phyloP scores from a whole-genome alignment of 1,140 invertebrate species.

The Latrodectus geometricus region DNA sequence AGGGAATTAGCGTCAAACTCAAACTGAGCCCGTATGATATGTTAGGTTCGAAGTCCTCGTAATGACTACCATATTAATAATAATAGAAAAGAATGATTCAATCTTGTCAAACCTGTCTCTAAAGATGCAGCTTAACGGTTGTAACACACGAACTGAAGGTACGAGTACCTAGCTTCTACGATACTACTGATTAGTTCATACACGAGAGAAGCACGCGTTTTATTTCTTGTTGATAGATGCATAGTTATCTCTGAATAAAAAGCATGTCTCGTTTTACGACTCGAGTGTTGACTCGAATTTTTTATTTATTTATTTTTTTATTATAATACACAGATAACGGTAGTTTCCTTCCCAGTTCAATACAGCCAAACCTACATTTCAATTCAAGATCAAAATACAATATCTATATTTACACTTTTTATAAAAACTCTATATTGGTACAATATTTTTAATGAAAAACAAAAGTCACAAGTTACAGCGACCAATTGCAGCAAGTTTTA shows the following conservation, averaged over 20 bases:
- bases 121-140: conserved; percentile 41
- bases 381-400: too few relatives aligned
- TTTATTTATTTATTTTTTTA: too few relatives aligned
- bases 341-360: too few relatives aligned
- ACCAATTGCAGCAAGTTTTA: too few relatives aligned
- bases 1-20: background rate
- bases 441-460: too few relatives aligned
- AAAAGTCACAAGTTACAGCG: too few relatives aligned
- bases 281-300: conserved; percentile 14
- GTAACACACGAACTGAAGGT: conserved; percentile 16
- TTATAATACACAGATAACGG: too few relatives aligned
- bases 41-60: conserved; percentile 15
- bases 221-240: conserved; percentile 18
- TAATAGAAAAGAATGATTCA: conserved; percentile 27
- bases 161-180: conserved; percentile 18
- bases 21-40: background rate
- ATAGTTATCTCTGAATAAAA: conserved; percentile 26
- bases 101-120: conserved; percentile 54
- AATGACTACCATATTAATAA: conserved; percentile 42
- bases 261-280: conserved; percentile 21
- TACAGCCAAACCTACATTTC: too few relatives aligned
- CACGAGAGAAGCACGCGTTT: background rate
- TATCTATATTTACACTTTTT: too few relatives aligned
- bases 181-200: conserved; percentile 44
- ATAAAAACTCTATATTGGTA: too few relatives aligned